Percentiles rank a stretch among this genome's conserved stretches.
Conservation (phyloP, 2,888 invertebrate species). For the Nasonia oneida region DNA sequence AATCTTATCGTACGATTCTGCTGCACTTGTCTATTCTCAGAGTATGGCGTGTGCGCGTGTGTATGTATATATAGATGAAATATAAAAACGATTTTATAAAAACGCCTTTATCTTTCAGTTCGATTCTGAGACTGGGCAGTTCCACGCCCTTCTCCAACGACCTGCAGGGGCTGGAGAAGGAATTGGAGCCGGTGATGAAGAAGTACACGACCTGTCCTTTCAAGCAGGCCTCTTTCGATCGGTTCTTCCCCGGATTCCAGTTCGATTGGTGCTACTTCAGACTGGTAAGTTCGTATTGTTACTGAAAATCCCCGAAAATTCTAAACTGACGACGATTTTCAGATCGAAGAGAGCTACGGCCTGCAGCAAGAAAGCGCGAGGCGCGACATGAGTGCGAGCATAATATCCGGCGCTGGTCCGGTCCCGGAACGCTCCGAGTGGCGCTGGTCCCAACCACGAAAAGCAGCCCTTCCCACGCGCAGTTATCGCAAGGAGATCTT, state of each 20-base stretch:
- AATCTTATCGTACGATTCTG: background rate
- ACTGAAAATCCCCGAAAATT: background rate
- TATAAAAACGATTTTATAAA: background rate
- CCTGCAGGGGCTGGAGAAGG: conserved; percentile 86
- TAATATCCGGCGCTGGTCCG: conserved; percentile 68
- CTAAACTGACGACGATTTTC: background rate
- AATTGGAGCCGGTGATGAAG: conserved; percentile 88
- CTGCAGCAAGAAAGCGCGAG: conserved; percentile 73
- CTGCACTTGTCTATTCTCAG: background rate
- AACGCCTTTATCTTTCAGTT: conserved; percentile 79
- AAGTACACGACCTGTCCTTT: conserved; percentile 90
- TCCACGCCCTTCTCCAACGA: conserved; percentile 86
- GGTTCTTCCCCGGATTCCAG: conserved; percentile 89
- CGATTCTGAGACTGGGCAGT: conserved; percentile 91
- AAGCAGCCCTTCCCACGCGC: conserved; percentile 83
- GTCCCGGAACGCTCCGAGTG: conserved; percentile 76
- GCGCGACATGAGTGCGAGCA: conserved; percentile 73
- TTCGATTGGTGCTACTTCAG: conserved; percentile 95
- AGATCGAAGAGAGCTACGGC: conserved; percentile 69
- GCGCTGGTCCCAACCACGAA: conserved; percentile 84
- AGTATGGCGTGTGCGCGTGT: background rate
- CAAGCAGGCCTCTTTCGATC: conserved; percentile 92
- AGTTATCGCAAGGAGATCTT: conserved; percentile 86
- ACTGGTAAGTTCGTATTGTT: conserved; percentile 81
- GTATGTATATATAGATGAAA: background rate